Evolutionary conservation across 2,113 vertebrate genomes (phyloP).

Genomic region (Hiodon tergisus): DNA sequence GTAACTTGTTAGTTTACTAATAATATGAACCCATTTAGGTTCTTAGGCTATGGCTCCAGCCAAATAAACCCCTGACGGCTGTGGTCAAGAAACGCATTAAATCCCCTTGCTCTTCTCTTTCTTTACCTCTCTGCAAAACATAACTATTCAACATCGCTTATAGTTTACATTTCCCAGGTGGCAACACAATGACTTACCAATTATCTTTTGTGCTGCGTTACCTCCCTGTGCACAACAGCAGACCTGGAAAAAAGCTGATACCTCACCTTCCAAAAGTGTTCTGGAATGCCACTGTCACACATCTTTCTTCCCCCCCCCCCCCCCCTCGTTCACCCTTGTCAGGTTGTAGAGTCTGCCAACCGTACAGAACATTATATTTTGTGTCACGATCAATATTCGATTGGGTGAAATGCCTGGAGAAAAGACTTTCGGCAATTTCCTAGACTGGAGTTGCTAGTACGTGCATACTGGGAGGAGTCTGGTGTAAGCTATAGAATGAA

Average conservation of each 20-base stretch:
- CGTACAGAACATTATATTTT: not conserved
- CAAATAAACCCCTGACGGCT: conserved; percentile 8
- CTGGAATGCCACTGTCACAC: not conserved
- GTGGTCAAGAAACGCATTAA: conserved; percentile 14
- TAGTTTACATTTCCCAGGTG: not conserved
- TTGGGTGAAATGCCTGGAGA: not conserved
- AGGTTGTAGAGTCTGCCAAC: too few species aligned
- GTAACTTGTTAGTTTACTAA: conserved; percentile 1
- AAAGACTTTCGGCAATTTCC: not conserved
- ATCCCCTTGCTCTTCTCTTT: not conserved
- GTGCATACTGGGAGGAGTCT: not conserved
- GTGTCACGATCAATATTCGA: conserved; percentile 1
- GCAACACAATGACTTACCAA: not conserved
- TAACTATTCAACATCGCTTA: not conserved
- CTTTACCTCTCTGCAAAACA: conserved; percentile 14
- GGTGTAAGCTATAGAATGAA: not conserved
- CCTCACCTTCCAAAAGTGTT: not conserved
- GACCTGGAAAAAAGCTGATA: not conserved
- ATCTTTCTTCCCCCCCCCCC: not conserved
- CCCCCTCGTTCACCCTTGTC: not conserved
- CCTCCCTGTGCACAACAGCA: not conserved
- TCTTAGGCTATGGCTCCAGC: conserved; percentile 4
- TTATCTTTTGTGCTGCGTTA: too few species aligned
- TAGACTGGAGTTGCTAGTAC: not conserved
- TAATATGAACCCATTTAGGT: not conserved